These are phyloP conservation scores for Theristicus caerulescens DNA, from an alignment of 2,113 vertebrate species.

Conservation along the genomic window DNA sequence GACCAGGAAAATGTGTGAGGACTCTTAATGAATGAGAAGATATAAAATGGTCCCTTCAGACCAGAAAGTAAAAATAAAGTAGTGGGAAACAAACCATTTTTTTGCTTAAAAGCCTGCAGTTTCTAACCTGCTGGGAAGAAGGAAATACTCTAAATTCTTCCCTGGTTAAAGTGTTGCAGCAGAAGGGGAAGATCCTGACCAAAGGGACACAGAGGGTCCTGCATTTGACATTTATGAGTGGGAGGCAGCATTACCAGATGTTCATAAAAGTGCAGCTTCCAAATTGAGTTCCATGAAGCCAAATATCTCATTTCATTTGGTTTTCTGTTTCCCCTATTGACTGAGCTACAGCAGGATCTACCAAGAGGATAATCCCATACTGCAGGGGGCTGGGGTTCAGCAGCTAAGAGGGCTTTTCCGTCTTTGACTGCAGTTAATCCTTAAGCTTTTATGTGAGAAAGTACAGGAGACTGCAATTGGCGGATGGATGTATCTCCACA, in stretches of 20 bases:
- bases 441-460: not conserved
- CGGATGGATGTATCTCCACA: not conserved
- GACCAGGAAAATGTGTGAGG: not conserved
- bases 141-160: slow-evolving; percentile 52
- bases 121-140: slow-evolving; percentile 50
- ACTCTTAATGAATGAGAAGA: not conserved
- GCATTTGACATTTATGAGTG: slow-evolving; percentile 46
- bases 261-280: slow-evolving; percentile 32
- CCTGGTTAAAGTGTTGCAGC: slow-evolving; percentile 6
- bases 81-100: not conserved
- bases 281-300: not conserved
- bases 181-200: slow-evolving; percentile 31
- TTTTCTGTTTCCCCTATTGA: slow-evolving; percentile 35
- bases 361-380: not conserved
- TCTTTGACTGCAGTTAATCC: not conserved
- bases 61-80: not conserved
- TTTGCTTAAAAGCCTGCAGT: not conserved
- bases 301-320: slow-evolving; percentile 35
- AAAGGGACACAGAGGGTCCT: not conserved
- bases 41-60: not conserved
- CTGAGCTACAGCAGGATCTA: not conserved
- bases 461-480: not conserved
- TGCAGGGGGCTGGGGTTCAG: not conserved
- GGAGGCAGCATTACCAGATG: slow-evolving; percentile 57
- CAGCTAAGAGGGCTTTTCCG: not conserved